A percentile compares a stretch with the other conserved stretches of the same genome.
Conservation (phyloP, 2,888 invertebrate genomes). For the Drosophila setosimentum region DNA sequence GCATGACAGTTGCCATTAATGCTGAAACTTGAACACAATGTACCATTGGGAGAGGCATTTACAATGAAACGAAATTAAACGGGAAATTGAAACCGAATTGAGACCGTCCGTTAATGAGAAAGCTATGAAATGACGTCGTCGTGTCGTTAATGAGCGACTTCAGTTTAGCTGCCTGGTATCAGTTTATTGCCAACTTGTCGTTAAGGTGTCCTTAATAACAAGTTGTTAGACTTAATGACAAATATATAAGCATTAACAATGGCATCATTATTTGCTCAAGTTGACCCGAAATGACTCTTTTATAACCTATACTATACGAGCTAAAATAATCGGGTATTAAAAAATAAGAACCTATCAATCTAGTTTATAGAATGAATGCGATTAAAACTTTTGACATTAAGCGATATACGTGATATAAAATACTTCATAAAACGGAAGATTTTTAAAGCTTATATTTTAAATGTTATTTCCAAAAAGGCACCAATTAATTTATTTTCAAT, state of each 20-base stretch:
- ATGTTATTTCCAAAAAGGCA: neutral
- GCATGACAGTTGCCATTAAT: conserved; percentile 57
- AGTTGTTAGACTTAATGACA: conserved; percentile 53
- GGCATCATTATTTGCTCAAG: conserved; percentile 18
- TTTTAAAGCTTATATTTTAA: neutral
- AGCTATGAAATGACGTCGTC: conserved; percentile 57
- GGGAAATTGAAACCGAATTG: conserved; percentile 80
- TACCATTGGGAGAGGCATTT: conserved; percentile 48
- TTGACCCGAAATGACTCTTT: neutral
- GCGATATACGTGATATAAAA: neutral
- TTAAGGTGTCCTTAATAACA: conserved; percentile 48
- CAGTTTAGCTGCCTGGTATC: conserved; percentile 33
- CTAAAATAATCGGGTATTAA: neutral
- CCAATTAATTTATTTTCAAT: neutral
- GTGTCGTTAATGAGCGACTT: conserved; percentile 56
- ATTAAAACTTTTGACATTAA: neutral
- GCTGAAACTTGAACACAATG: conserved; percentile 47
- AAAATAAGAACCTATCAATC: neutral
- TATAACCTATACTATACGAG: neutral
- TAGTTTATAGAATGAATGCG: neutral
- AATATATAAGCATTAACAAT: conserved; percentile 32
- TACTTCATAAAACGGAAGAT: neutral
- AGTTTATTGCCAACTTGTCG: conserved; percentile 48
- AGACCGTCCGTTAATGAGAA: conserved; percentile 74
- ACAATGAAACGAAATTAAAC: conserved; percentile 74